A percentile compares a stretch with the other conserved stretches of the same genome.
phyloP scores from a whole-genome alignment of 2,113 vertebrate species.

The Platichthys flesus region DNA sequence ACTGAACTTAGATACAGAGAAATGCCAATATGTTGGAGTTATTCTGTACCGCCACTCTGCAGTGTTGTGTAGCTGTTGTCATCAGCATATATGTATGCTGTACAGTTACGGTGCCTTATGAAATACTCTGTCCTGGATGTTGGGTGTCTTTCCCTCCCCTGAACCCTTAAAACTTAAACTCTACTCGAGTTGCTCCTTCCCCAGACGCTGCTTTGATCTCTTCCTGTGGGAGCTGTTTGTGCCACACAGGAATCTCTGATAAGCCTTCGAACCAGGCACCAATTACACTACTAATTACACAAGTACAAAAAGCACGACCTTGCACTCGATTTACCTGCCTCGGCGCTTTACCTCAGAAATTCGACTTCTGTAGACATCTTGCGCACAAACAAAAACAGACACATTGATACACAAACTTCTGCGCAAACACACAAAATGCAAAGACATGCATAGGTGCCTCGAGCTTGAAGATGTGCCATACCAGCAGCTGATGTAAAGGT shows the following conservation, averaged over 20 bases:
- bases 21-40: neutral
- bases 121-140: slow-evolving; percentile 22
- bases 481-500: slow-evolving; percentile 56
- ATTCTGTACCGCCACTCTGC: neutral
- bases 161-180: slow-evolving; percentile 57
- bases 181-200: slow-evolving; percentile 22
- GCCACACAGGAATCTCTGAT: slow-evolving; percentile 57
- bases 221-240: slow-evolving; percentile 68
- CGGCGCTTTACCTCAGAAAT: slow-evolving; percentile 8
- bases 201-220: slow-evolving; percentile 66
- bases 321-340: neutral
- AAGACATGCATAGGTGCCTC: slow-evolving; percentile 14
- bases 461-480: slow-evolving; percentile 50
- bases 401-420: slow-evolving; percentile 12
- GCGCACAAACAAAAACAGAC: slow-evolving; percentile 42
- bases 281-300: slow-evolving; percentile 69
- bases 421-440: slow-evolving; percentile 4
- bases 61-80: neutral
- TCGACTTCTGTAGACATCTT: slow-evolving; percentile 1
- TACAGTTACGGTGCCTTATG: slow-evolving; percentile 7
- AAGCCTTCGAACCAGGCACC: slow-evolving; percentile 52
- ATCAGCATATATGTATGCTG: neutral
- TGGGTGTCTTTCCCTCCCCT: slow-evolving; percentile 47
- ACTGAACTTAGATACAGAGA: no score
- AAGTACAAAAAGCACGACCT: no score